Percentiles rank a stretch among this genome's conserved stretches.
phyloP scores from a whole-genome alignment of 1,140 invertebrate genomes.

The Halyomorpha halys region DNA sequence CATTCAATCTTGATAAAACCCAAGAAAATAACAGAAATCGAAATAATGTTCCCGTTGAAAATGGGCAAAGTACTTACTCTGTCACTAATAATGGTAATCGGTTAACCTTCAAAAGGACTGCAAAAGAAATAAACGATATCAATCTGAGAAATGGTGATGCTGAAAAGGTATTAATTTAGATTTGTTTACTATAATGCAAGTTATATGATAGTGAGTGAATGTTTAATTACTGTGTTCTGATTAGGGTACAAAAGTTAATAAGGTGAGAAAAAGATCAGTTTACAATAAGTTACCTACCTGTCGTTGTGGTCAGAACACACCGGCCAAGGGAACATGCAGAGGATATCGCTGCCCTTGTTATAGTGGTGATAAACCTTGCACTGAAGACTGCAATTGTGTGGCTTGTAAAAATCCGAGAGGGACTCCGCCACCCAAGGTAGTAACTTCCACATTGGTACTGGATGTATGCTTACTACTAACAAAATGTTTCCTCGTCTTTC shows the following conservation, averaged over 20 bases:
- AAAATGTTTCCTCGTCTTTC: too few relatives aligned
- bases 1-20: conserved; percentile 10
- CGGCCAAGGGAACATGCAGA: conserved; percentile 82
- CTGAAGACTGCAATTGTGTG: conserved; percentile 71
- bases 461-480: too few relatives aligned
- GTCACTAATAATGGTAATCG: conserved; percentile 66
- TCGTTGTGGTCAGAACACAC: conserved; percentile 80
- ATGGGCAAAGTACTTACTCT: conserved; percentile 62
- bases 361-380: conserved; percentile 70
- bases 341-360: conserved; percentile 89
- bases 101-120: conserved; percentile 70
- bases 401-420: conserved; percentile 72
- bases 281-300: conserved; percentile 68
- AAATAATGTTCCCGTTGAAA: conserved; percentile 38
- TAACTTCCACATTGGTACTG: not conserved
- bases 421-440: conserved; percentile 10
- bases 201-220: conserved; percentile 7
- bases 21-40: conserved; percentile 34
- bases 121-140: conserved; percentile 39
- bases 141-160: conserved; percentile 21
- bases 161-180: not conserved
- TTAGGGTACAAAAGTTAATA: conserved; percentile 37
- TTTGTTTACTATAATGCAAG: not conserved
- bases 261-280: conserved; percentile 38
- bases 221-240: conserved; percentile 20